Evolutionary conservation across 64 coral and sea anemone genomes (phyloP), one percentile per base, ranked within the genome.

Genomic region (Dendronephthya gigantea): DNA sequence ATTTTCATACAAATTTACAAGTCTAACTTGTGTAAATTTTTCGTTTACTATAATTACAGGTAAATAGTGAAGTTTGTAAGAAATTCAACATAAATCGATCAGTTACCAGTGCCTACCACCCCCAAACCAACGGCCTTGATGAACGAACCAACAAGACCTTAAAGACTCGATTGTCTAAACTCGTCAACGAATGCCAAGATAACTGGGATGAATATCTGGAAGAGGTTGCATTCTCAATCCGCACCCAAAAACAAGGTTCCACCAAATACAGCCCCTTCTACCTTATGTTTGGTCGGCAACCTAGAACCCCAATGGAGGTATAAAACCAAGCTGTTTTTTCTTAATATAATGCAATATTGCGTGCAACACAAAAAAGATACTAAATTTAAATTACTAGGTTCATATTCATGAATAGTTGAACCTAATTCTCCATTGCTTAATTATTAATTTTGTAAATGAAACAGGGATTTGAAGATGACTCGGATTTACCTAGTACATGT

Each of bases 261-360:
- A 90, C 84, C 32, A 87, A 91, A 86, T 91, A 86, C 47, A 91
- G 55, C 15, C 85, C 85, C 23, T 91, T 84, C 48, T 36, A 87
- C 38, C 66, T 91, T 2, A 91, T 91, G 90, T 91, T 87, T 84
- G 85, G 85, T 45, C 90, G 85, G 37, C 84, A 84, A 22, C 85
- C 81, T 48, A 79, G 83, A 19, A 43, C 83, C 12, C 85, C 79
- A 49, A 87, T 76, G 82, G 85, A 91, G 59, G 49, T 75, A 59
- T 66, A 7, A n/a, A 6, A n/a, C 2, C 6, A 55, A 87, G 81
- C 72, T 87, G 1, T 47, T 62, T 25, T 45, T 51, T 74, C 68
- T 82, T 59, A 39, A 39, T 35, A 85, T 81, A 48, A 19, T 58
- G 84, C 50, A 49, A 10, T 36, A 33, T 36, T n/a, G 58, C n/a